These are phyloP conservation scores for Sylvia borin DNA, from an alignment of 2,797 vertebrate species.

Conservation along the genomic window DNA sequence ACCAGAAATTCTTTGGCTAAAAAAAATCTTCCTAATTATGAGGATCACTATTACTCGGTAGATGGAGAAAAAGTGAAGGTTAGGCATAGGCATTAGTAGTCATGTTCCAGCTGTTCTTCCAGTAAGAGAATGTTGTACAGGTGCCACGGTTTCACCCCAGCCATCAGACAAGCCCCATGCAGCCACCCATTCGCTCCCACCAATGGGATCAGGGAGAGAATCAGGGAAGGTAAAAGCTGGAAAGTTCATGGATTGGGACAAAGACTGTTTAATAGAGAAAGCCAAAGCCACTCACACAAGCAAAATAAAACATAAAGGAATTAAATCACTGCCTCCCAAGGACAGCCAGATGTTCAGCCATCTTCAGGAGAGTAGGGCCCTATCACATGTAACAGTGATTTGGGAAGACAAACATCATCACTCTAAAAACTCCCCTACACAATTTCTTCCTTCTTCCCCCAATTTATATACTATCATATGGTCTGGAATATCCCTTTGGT, in stretches of 20 bases:
- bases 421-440: not conserved
- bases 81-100: not conserved
- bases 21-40: not conserved
- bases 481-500: not conserved
- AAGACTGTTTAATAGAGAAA: not conserved
- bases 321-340: not conserved
- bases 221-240: not conserved
- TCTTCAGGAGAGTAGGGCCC: not conserved
- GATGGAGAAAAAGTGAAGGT: not conserved
- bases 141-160: not conserved
- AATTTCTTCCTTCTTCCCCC: not conserved
- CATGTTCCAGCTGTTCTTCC: not conserved
- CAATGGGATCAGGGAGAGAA: not conserved
- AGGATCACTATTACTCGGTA: not conserved
- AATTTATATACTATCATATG: not conserved
- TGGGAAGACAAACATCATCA: not conserved
- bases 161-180: rapidly evolving
- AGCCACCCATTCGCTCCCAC: rapidly evolving
- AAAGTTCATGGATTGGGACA: not conserved
- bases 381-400: not conserved
- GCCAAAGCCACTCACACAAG: not conserved
- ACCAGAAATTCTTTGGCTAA: not conserved
- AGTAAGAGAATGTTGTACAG: not conserved
- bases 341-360: not conserved
- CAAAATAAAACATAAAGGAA: not conserved